Evolutionary conservation across 2,797 vertebrate species (phyloP).

Genomic region (Danio kyathit): DNA sequence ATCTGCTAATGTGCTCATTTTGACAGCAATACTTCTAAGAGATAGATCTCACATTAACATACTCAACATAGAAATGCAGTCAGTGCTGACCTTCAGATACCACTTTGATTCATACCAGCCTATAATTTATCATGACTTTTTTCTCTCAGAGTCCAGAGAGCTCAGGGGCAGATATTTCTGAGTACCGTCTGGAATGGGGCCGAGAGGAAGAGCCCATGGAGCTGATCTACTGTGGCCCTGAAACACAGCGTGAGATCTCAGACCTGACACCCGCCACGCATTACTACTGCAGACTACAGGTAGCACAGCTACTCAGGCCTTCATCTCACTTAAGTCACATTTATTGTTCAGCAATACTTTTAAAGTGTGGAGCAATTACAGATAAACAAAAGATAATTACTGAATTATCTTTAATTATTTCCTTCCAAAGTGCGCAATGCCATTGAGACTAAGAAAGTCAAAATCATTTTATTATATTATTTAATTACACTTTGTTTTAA

Average conservation of each 20-base stretch:
- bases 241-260: conserved; percentile 88
- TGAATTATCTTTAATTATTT: too few relatives aligned
- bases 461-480: neutral
- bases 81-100: neutral
- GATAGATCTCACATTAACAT: neutral
- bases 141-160: conserved; percentile 88
- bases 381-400: too few relatives aligned
- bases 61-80: neutral
- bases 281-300: conserved; percentile 96
- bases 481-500: too few relatives aligned
- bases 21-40: too few relatives aligned
- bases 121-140: neutral
- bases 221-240: conserved; percentile 87
- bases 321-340: neutral
- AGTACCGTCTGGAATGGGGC: conserved; percentile 95
- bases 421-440: neutral
- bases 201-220: conserved; percentile 88
- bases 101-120: neutral
- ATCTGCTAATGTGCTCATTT: too few relatives aligned
- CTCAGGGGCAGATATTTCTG: conserved; percentile 92
- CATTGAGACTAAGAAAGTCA: neutral
- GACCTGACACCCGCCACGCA: conserved; percentile 86
- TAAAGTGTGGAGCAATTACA: neutral
- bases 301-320: conserved; percentile 61
- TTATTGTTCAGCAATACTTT: neutral